Conservation (phyloP, 2,888 invertebrate genomes). For the Eueremaeus valkanovi region DNA sequence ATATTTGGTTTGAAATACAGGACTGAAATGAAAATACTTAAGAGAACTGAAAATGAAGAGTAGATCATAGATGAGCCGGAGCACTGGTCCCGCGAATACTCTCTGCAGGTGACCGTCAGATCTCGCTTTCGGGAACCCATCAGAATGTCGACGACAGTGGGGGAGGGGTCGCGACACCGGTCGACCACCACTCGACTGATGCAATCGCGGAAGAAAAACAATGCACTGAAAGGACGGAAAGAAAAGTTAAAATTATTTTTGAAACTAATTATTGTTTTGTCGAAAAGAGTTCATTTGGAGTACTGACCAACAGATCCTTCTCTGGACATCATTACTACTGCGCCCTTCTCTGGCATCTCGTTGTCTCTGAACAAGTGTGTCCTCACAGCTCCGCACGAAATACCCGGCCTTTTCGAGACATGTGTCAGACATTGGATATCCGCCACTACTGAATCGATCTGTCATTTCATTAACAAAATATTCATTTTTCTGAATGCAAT, state of each 20-base stretch:
- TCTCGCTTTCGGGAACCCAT: slow-evolving; percentile 42
- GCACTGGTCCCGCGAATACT: slow-evolving; percentile 40
- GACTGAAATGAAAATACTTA: background rate
- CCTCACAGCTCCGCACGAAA: slow-evolving; percentile 36
- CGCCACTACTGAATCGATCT: slow-evolving; percentile 4
- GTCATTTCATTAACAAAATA: background rate
- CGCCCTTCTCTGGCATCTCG: slow-evolving; percentile 40
- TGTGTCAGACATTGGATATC: slow-evolving; percentile 23
- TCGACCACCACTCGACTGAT: slow-evolving; percentile 42
- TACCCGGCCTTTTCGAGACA: slow-evolving; percentile 33
- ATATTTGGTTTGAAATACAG: background rate
- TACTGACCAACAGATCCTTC: slow-evolving; percentile 43
- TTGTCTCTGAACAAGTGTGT: slow-evolving; percentile 39
- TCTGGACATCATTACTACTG: slow-evolving; percentile 40
- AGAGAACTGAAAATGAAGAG: slow-evolving; percentile 14
- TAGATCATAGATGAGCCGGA: slow-evolving; percentile 7
- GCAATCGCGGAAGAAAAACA: slow-evolving; percentile 42
- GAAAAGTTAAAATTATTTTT: background rate
- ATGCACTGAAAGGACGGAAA: slow-evolving; percentile 35
- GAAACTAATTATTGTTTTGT: background rate
- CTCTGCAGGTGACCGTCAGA: slow-evolving; percentile 37
- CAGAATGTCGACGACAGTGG: slow-evolving; percentile 39
- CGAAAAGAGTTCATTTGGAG: background rate
- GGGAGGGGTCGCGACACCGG: slow-evolving; percentile 38
- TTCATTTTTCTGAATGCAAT: no score